Evolutionary conservation across 2,888 invertebrate species (phyloP), one percentile per base, ranked within the genome.

Genomic region (Psylliodes chrysocephalus): DNA sequence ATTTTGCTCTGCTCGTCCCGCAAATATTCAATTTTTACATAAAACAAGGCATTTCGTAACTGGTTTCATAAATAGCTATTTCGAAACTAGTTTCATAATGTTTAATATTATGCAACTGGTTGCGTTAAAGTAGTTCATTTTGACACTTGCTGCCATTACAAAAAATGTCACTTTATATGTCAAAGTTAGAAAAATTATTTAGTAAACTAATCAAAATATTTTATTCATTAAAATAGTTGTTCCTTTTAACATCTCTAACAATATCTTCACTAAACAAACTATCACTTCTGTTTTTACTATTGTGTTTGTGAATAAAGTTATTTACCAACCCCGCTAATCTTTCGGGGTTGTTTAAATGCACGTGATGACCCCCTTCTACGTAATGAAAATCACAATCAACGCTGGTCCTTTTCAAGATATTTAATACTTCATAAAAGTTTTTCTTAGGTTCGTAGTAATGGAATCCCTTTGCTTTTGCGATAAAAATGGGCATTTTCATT

Each of bases 351-450:
- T 88, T 90, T 64, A 93, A 84, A 82, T 93, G 92, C 12, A 89
- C 84, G 78, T 92, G 92, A 82, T 93, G 93, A 1, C 86, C 86
- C 0, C 92, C 92, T 12, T 88, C 85, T 0, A 92, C 82, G 64
- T 85, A 84, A 60, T 88, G 85, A 67, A 84, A 85, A 75, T 87
- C 86, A 72, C 88, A 90, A 44, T 86, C 83, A 0, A 82, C 81
- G 72, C 87, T 86, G 64, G 71, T 84, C 60, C 82, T 81, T 57
- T 83, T 85, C 19, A 91, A 77, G 6, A 86, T 75, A 47, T 86
- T 84, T 15, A 89, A 72, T 66, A 87, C 84, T 69, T 86, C 85
- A 19, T 87, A 84, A 54, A 85, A 86, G 71, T 86, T 85, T 55
- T 85, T 82, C 68, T 87, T 87, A 0, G 82, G 76, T 47, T 88